Evolutionary conservation across 2,113 vertebrate species (phyloP).

Genomic region (Dipodomys stephensi): DNA sequence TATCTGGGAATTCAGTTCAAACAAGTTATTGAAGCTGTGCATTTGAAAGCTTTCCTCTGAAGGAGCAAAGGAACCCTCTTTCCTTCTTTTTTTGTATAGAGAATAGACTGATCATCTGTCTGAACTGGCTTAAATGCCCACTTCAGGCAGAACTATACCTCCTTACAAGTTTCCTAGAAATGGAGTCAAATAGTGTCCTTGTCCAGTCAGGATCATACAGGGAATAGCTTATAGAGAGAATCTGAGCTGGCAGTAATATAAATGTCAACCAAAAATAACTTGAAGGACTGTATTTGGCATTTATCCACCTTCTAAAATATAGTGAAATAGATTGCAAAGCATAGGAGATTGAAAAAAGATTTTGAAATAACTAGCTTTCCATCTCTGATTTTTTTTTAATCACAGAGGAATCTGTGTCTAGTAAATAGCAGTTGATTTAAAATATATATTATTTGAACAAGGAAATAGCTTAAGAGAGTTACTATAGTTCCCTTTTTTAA

Average conservation of each 20-base stretch:
- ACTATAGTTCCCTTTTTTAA: conserved; percentile 32
- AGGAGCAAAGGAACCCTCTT: not conserved
- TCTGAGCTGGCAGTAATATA: not conserved
- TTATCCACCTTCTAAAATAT: conserved; percentile 61
- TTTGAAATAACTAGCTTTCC: conserved; percentile 70
- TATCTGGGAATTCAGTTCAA: conserved; percentile 52
- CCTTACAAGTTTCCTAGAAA: conserved; percentile 45
- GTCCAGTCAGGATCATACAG: not conserved
- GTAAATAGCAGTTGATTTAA: conserved; percentile 65
- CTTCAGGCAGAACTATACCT: not conserved
- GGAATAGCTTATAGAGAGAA: not conserved
- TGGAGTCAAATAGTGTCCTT: not conserved
- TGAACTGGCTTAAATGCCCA: not conserved
- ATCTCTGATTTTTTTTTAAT: conserved; percentile 73
- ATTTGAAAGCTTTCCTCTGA: conserved; percentile 41
- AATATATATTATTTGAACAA: conserved; percentile 70
- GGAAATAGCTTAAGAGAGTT: conserved; percentile 58
- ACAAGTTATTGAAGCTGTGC: conserved; percentile 40
- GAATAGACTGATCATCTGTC: not conserved
- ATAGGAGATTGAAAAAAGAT: conserved; percentile 48
- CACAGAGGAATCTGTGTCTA: conserved; percentile 54
- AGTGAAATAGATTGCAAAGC: conserved; percentile 58
- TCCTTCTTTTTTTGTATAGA: not conserved
- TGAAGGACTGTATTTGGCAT: conserved; percentile 37
- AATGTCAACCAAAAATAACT: conserved; percentile 54